phyloP scores from a whole-genome alignment of 1,140 invertebrate species.

The Lordiphosa collinella region DNA sequence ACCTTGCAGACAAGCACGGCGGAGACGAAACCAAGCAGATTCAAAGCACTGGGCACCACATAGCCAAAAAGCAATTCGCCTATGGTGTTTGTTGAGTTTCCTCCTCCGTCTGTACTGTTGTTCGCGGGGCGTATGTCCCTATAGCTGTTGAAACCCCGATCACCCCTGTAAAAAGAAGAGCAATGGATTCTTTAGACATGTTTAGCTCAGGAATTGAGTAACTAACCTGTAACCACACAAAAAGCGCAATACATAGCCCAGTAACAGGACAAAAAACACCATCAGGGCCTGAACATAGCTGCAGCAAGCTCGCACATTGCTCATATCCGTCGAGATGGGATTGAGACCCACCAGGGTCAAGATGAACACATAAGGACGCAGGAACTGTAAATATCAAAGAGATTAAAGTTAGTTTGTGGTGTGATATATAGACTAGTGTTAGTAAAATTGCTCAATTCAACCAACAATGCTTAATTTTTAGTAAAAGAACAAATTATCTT shows the following conservation, averaged over 20 bases:
- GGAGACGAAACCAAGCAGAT: slow-evolving; percentile 88
- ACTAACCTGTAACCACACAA: slow-evolving; percentile 87
- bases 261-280: slow-evolving; percentile 83
- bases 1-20: slow-evolving; percentile 89
- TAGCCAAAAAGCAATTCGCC: slow-evolving; percentile 88
- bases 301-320: slow-evolving; percentile 82
- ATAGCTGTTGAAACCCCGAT: slow-evolving; percentile 87
- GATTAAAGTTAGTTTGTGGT: not conserved
- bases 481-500: no score
- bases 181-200: slow-evolving; percentile 1
- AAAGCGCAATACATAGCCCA: slow-evolving; percentile 88
- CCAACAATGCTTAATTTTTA: no score
- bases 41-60: slow-evolving; percentile 88
- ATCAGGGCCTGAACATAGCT: slow-evolving; percentile 85
- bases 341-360: slow-evolving; percentile 87
- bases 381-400: slow-evolving; percentile 81
- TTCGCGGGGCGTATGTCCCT: slow-evolving; percentile 54
- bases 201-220: not conserved
- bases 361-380: slow-evolving; percentile 86
- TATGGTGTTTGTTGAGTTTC: slow-evolving; percentile 74
- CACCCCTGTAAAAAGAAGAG: slow-evolving; percentile 81
- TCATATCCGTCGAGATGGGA: slow-evolving; percentile 84
- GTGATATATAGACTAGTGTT: no score
- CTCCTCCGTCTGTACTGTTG: slow-evolving; percentile 41
- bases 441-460: no score